Evolutionary conservation across 2,888 invertebrate species (phyloP), one percentile per base, ranked within the genome.

Genomic region (Notodromas monacha): DNA sequence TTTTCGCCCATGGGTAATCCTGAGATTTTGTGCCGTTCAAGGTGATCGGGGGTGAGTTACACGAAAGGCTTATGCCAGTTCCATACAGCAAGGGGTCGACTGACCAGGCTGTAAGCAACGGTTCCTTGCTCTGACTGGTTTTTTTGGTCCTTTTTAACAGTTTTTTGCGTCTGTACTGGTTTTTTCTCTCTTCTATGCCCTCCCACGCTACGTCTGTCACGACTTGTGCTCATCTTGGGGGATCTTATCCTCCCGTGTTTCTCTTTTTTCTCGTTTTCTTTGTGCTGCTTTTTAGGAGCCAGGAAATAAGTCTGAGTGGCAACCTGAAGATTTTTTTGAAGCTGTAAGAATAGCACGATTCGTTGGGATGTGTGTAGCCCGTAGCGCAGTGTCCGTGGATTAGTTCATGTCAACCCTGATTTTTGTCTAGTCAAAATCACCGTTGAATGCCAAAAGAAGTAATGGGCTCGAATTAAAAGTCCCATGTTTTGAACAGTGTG

Each of bases 1-100:
- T 38, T 42, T 39, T 45, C 41, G 42, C 39, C 40, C 38, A 38
- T 47, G 47, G 52, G 50, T 65, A 65, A 66, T 65, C 64, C 64
- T 65, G 64, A 66, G 65, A 58, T 63, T 65, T 60, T 68, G 70
- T 68, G 65, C 66, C 69, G 65, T 70, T 74, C 67, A 76, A 86
- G 86, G 84, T 86, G 69, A 86, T 86, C 74, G 84, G 84, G 70
- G 86, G 86, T 63, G 81, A 84, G 66, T 79, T 79, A 65, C 79
- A 84, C 69, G 84, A 84, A 65, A 77, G 84, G 63, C 76, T 86
- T 70, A 84, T 86, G 60, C 81, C 86, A 61, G 84, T 86, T 61
- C 86, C 84, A 60, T 84, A 84, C 73, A 84, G 84, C 79, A 84
- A 84, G 74, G 81, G 77, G 61, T 79, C 81, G 60, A 86, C 84